Base-by-base conservation (phyloP, 2,888 invertebrate species). In the Aspidiotus destructor region DNA sequence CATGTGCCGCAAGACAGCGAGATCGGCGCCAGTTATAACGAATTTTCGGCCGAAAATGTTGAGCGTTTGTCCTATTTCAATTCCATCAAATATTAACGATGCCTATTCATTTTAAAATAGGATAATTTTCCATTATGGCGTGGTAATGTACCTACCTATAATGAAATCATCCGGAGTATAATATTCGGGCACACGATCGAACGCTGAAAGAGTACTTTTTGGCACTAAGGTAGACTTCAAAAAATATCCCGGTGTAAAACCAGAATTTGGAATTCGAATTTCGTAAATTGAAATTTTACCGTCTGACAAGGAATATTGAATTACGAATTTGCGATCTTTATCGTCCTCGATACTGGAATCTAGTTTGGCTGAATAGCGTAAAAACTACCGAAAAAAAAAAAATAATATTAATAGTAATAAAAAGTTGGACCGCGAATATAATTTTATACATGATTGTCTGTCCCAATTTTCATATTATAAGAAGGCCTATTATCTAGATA, bases 341-440 rank as follows among this genome's bases (percentile, higher is more conserved):
- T 92, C 91, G 75, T 91, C 90, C 0, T 89, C 89, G 75, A 88
- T 85, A 7, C 87, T 83, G 71, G 85, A 85, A 73, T 91, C 89
- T 80, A 92, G 80, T 70, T 84, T 81, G 75, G 89, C 87, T 64
- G 85, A 84, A 76, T 89, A 92, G 54, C 90, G 83, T 0, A 89
- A 79, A 63, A 83, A 81, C 80, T 83, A 76, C 0, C 75, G 75
- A 44, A 76, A 74, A 41, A 13, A 52, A 17, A 42, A 53, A 63
- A 40, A 16, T 11, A 52, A 52, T 13, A 52, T 52, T 52, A 15
- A 52, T 15, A 3, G 2, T 11, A 52, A 15, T 15, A 52, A 5
- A 52, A 52, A 52, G 11, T 52, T 52, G n/a, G 5, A 52, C n/a
- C n/a, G n/a, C n/a, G n/a, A n/a, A n/a, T n/a, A n/a, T n/a, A n/a